These are phyloP conservation scores for Hipparchia semele DNA, from an alignment of 2,888 invertebrate species.

Conservation along the genomic window DNA sequence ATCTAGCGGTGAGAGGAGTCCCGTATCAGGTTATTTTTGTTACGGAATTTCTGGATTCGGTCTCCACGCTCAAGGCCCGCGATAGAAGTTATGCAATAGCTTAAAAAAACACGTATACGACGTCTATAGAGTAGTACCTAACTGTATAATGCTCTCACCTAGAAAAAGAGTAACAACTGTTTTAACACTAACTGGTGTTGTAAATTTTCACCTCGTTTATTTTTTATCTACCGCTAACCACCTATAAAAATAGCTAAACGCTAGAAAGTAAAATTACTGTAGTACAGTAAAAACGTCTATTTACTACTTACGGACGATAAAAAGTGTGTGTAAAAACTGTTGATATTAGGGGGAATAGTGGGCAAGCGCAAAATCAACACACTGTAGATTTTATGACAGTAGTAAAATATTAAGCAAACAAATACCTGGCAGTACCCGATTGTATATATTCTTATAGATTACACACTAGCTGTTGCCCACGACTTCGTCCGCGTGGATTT, in stretches of 20 bases:
- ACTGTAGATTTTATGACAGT: slow-evolving; percentile 14
- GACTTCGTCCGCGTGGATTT: too few relatives aligned
- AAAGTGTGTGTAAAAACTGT: slow-evolving; percentile 13
- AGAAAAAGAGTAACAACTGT: slow-evolving; percentile 9
- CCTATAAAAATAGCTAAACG: slow-evolving; percentile 3
- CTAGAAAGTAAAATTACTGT: slow-evolving; percentile 5
- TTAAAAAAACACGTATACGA: too few relatives aligned
- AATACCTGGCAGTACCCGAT: neutral
- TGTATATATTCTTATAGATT: too few relatives aligned
- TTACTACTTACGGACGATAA: slow-evolving; percentile 21
- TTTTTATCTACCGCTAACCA: slow-evolving; percentile 10
- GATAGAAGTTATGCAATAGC: too few relatives aligned
- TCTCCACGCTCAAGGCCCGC: too few relatives aligned
- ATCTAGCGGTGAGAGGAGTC: too few relatives aligned
- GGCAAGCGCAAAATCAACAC: slow-evolving; percentile 8
- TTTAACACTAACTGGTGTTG: neutral
- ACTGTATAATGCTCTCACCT: neutral
- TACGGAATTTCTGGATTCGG: too few relatives aligned
- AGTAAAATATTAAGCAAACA: slow-evolving; percentile 18
- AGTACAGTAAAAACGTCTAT: neutral
- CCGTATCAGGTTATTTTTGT: too few relatives aligned
- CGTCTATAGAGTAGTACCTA: neutral
- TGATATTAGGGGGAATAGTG: slow-evolving; percentile 5
- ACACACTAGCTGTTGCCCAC: too few relatives aligned
- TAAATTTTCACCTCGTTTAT: slow-evolving; percentile 8